Evolutionary conservation across 1,140 invertebrate genomes (phyloP).

Genomic region (Drosophila subobscura): DNA sequence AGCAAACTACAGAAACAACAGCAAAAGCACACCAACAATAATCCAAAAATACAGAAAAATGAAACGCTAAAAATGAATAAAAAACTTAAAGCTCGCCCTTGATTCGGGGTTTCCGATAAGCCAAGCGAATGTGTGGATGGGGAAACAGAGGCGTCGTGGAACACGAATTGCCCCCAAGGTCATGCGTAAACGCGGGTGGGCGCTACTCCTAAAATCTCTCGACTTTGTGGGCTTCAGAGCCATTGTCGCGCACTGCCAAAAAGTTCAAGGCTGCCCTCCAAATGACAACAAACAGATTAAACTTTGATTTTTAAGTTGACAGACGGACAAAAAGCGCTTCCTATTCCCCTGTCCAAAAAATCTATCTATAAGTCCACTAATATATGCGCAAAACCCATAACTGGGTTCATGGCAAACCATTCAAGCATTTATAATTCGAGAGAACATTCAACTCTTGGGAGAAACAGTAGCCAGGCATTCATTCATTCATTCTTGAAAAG

Average conservation of each 20-base stretch:
- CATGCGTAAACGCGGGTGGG: constrained; percentile 47
- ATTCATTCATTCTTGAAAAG: constrained; percentile 5
- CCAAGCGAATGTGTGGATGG: constrained; percentile 9
- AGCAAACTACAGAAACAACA: no score
- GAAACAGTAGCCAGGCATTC: constrained; percentile 9
- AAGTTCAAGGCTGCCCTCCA: constrained; percentile 38
- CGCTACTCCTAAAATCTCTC: constrained; percentile 15
- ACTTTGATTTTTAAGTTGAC: constrained; percentile 52
- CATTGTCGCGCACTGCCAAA: constrained; percentile 28
- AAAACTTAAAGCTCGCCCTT: constrained; percentile 51
- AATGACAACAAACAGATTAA: constrained; percentile 22
- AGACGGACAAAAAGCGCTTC: constrained; percentile 29
- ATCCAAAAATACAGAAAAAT: no score
- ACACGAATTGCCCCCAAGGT: constrained; percentile 34
- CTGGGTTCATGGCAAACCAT: no score
- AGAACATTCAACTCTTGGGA: background rate
- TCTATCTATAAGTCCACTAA: background rate
- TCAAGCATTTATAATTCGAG: background rate
- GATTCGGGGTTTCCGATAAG: constrained; percentile 69
- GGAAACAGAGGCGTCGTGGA: constrained; percentile 8
- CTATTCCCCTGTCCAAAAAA: constrained; percentile 19
- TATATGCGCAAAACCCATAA: background rate
- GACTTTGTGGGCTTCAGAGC: constrained; percentile 21
- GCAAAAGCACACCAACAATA: no score
- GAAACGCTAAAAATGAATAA: constrained; percentile 3